Evolutionary conservation across 2,797 vertebrate genomes (phyloP).

Genomic region (Varecia variegata): DNA sequence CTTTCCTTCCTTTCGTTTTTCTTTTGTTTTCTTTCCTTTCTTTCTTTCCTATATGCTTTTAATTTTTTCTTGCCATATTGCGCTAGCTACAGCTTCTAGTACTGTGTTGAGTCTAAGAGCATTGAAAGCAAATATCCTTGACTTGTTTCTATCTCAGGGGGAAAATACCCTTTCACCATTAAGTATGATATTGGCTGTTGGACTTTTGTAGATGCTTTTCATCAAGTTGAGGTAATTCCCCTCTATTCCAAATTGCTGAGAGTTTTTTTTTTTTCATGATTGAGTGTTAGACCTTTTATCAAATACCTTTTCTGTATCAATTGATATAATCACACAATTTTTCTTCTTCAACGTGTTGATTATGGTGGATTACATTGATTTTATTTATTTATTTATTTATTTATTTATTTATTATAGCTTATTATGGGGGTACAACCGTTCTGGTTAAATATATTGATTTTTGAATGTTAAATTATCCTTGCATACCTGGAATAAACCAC

Average conservation of each 20-base stretch:
- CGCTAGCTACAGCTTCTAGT: neutral
- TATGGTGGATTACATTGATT: neutral
- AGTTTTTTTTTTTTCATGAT: neutral
- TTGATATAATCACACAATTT: neutral
- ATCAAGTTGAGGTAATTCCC: neutral
- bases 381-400: neutral
- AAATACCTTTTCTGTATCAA: neutral
- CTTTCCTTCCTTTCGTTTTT: no score
- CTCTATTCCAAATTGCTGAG: neutral
- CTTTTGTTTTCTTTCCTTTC: neutral
- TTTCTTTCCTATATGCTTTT: neutral
- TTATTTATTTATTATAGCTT: neutral
- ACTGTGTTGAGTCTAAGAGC: neutral
- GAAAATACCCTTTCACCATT: neutral
- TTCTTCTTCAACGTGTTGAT: neutral
- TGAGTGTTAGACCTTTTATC: neutral
- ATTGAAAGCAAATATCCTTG: neutral
- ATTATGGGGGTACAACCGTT: no score
- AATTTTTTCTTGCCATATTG: neutral
- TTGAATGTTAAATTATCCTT: neutral
- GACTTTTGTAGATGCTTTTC: neutral
- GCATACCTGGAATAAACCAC: neutral
- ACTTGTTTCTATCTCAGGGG: neutral
- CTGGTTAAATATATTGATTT: neutral
- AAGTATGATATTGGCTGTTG: neutral